Conservation (phyloP, 2,797 vertebrate species). For the Danio aesculapii region DNA sequence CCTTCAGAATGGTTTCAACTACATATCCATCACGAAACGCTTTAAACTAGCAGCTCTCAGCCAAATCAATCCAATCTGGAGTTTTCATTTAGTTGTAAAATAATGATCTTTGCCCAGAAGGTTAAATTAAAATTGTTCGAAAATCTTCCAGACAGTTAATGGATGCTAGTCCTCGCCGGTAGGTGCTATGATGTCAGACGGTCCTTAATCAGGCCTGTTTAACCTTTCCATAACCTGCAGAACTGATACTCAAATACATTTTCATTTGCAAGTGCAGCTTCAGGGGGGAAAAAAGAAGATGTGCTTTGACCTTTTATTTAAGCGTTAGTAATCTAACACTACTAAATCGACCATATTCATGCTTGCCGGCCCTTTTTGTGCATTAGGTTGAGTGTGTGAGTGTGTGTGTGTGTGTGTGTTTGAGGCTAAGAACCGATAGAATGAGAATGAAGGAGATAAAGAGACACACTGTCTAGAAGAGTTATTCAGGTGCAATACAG, state of each 20-base stretch:
- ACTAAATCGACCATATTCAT: conserved; percentile 17
- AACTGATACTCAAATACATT: conserved; percentile 31
- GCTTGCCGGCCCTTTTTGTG: conserved; percentile 9
- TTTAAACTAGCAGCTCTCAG: conserved; percentile 6
- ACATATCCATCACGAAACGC: not conserved
- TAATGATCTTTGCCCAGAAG: conserved; percentile 9
- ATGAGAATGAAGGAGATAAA: conserved; percentile 28
- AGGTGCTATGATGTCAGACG: conserved; percentile 18
- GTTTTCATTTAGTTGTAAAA: conserved; percentile 33
- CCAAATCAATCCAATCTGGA: conserved; percentile 1
- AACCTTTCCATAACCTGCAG: conserved; percentile 38
- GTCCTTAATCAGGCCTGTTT: conserved; percentile 39
- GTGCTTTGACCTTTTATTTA: conserved; percentile 47
- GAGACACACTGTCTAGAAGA: conserved; percentile 31
- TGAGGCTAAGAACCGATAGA: not conserved
- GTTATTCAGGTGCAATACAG: conserved; percentile 39
- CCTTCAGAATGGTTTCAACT: not conserved
- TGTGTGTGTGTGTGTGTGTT: not conserved
- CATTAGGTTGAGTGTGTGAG: not conserved
- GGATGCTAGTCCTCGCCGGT: not conserved
- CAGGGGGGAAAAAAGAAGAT: not conserved
- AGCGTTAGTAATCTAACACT: conserved; percentile 36
- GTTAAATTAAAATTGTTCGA: not conserved
- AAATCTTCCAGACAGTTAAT: conserved; percentile 4
- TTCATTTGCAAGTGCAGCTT: conserved; percentile 32